A percentile compares a stretch with the other conserved stretches of the same genome.
phyloP scores from a whole-genome alignment of 2,797 vertebrate species.

The Thunnus albacares region DNA sequence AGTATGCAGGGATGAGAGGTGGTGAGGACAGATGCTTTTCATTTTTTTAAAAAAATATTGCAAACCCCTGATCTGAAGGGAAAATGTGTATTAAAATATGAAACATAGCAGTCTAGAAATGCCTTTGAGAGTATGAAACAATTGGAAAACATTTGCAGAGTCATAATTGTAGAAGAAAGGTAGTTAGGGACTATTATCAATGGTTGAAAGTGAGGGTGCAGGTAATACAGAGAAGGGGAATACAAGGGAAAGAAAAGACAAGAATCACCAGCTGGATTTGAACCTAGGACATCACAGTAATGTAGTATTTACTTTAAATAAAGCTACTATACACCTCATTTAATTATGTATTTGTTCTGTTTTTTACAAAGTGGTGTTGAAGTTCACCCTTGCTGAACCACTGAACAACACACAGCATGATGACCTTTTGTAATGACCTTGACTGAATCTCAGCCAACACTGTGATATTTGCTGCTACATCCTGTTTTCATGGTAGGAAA shows the following conservation, averaged over 20 bases:
- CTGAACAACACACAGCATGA: background rate
- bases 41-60: background rate
- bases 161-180: background rate
- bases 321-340: background rate
- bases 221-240: background rate
- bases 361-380: background rate
- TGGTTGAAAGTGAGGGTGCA: background rate
- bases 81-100: background rate
- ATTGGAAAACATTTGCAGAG: background rate
- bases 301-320: background rate
- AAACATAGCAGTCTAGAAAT: background rate
- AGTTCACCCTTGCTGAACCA: background rate
- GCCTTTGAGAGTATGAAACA: background rate
- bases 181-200: background rate
- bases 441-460: conserved; percentile 10
- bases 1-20: background rate
- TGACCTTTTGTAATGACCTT: conserved; percentile 31
- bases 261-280: background rate
- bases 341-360: background rate
- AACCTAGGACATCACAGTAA: background rate
- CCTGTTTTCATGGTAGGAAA: conserved; percentile 12
- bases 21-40: background rate
- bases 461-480: conserved; percentile 11
- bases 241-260: background rate
- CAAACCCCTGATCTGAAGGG: background rate